Base-by-base conservation (phyloP, 1,140 invertebrate genomes). In the Drosophila neocordata region DNA sequence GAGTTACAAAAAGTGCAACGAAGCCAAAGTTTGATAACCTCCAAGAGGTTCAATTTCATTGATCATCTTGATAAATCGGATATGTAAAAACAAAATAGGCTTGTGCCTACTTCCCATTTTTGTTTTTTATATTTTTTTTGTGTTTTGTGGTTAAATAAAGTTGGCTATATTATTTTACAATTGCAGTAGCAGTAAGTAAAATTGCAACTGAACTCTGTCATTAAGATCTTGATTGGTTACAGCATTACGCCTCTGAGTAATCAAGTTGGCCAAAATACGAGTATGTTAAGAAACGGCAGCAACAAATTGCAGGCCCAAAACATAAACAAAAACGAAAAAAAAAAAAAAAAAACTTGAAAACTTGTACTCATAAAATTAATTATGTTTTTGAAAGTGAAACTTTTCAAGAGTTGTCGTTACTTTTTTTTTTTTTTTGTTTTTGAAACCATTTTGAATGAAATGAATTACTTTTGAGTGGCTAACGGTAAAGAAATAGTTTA, bases 321-420 rank as follows among this genome's bases (percentile, higher is more conserved):
- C 15, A 22, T 18, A 38, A 38, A 35, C 27, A 24, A 55, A 31
- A 31, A 12, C 8, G 11, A 64, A 37, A 41, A 11, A 13, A 56
- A 51, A 9, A 31, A 51, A 57, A n/a, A n/a, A 62, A 38, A 34
- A 34, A 55, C 51, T 20, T 34, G n/a, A 27, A 73, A 85, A 81
- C 73, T 70, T 64, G 81, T 77, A 73, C 65, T 55, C 79, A 62
- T 88, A 76, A 87, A 83, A 70, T 83, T 88, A 73, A 83, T 83
- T 56, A 76, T 72, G 58, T 87, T 82, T 82, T 73, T 66, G 82
- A 87, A 87, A 87, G 82, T 87, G 82, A 87, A 87, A 87, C 74
- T 87, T 73, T 78, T 57, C 24, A 64, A 34, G 35, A 56, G 69
- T 34, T 35, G 57, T 27, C 15, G 58, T n/a, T n/a, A n/a, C 18